A percentile compares a stretch with the other conserved stretches of the same genome.
Conservation (phyloP, 2,113 vertebrate species). For the Sebastes schlegelii region DNA sequence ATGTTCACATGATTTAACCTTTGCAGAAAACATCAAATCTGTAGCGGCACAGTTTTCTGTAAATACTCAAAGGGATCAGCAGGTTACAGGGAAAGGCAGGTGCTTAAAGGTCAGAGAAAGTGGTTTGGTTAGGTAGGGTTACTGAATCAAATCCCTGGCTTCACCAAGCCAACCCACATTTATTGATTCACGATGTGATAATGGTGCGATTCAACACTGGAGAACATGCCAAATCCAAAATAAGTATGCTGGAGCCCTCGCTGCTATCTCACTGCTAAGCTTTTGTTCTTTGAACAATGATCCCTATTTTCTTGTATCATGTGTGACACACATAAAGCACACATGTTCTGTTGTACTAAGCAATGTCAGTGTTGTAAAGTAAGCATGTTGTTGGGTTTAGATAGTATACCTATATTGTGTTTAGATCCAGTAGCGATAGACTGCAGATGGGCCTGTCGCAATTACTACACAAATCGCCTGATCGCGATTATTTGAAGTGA, state of each 20-base stretch:
- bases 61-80: neutral
- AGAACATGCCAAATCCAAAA: neutral
- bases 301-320: neutral
- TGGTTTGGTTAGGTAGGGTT: neutral
- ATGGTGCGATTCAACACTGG: neutral
- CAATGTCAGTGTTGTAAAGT: no score
- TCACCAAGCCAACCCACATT: neutral
- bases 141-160: neutral
- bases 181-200: neutral
- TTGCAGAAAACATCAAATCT: neutral
- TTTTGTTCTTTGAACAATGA: neutral
- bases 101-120: neutral
- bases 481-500: no score
- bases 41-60: no score
- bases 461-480: no score
- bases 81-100: neutral
- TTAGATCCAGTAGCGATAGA: no score
- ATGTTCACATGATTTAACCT: neutral
- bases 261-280: neutral
- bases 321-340: neutral
- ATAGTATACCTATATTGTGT: no score
- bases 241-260: neutral
- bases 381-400: no score
- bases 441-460: no score
- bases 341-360: neutral